Percentiles rank a stretch among this genome's conserved stretches.
phyloP scores from a whole-genome alignment of 2,113 vertebrate genomes.

The Halichoerus grypus region DNA sequence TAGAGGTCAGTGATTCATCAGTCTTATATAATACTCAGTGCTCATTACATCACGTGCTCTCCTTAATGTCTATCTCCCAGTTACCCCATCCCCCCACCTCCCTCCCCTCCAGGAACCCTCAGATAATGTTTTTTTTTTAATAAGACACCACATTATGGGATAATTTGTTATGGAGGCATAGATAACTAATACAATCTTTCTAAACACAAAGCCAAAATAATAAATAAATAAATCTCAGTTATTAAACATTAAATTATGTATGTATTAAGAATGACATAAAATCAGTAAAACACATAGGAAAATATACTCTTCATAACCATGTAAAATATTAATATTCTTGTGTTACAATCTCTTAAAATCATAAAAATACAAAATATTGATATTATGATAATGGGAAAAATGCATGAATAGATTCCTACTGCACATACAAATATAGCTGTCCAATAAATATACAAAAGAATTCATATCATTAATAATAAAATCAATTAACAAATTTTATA shows the following conservation, averaged over 20 bases:
- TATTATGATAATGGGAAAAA: not conserved
- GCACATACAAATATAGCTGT: fast-evolving
- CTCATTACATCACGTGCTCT: not conserved
- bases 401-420: not conserved
- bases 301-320: not conserved
- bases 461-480: not conserved
- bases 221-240: not conserved
- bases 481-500: not conserved
- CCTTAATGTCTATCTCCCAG: not conserved
- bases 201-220: not conserved
- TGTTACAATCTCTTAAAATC: not conserved
- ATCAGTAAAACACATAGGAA: not conserved
- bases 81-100: not conserved
- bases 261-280: not conserved
- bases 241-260: not conserved
- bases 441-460: not conserved
- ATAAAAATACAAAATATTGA: not conserved
- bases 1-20: not conserved
- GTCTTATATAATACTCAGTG: not conserved
- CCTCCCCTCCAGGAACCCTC: not conserved
- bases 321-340: not conserved
- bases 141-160: not conserved
- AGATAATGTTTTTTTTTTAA: not conserved
- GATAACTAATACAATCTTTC: not conserved
- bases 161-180: not conserved